phyloP scores from a whole-genome alignment of 2,113 vertebrate genomes.

The Sorex araneus region DNA sequence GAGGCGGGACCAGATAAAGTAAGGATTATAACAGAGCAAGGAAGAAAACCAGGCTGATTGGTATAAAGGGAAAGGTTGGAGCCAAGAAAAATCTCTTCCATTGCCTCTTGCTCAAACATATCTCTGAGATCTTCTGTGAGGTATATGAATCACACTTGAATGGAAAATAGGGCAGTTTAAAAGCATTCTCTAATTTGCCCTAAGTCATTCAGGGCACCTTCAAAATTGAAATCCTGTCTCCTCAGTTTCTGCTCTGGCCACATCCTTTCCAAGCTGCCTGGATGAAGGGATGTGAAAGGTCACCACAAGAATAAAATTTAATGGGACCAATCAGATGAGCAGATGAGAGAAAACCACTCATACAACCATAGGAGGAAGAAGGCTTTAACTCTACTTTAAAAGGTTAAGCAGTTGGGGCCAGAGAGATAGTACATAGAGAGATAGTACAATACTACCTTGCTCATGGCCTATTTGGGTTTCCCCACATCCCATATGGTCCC shows the following conservation, averaged over 20 bases:
- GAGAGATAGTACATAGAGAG: no score
- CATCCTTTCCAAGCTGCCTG: background rate
- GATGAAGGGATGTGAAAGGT: conserved; percentile 32
- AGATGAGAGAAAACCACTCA: conserved; percentile 51
- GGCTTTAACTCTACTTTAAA: no score
- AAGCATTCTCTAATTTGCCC: background rate
- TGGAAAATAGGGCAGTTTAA: background rate
- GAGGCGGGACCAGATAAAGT: background rate
- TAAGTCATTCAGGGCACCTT: background rate
- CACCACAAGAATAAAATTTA: conserved; percentile 38
- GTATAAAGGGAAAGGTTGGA: background rate
- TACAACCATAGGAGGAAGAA: background rate
- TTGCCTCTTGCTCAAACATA: background rate
- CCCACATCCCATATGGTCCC: no score
- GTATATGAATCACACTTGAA: background rate
- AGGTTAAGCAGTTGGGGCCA: no score
- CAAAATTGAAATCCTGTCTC: background rate
- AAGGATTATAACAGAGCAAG: background rate
- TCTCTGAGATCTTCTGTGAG: background rate
- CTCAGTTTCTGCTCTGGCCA: background rate
- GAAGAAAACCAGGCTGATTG: background rate
- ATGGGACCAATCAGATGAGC: background rate
- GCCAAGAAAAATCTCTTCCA: background rate
- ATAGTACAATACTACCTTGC: no score
- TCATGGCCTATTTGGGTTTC: no score